Conservation (phyloP, 2,797 vertebrate species). For the Pristis pectinata region DNA sequence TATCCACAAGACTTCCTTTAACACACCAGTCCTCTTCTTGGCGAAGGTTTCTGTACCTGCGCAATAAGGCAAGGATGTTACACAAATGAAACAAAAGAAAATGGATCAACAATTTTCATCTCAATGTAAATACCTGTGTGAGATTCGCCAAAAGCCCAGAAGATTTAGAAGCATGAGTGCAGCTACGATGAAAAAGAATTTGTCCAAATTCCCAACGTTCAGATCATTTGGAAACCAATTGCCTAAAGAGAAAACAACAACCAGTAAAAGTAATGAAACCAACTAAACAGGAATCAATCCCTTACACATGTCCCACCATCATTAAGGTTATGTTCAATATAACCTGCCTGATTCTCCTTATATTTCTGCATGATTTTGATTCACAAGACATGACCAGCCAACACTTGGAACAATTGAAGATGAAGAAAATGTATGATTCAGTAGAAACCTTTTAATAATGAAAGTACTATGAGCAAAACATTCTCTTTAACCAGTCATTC, state of each 20-base stretch:
- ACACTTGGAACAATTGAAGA: not conserved
- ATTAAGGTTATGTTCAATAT: not conserved
- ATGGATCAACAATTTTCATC: not conserved
- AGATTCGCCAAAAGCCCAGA: conserved; percentile 73
- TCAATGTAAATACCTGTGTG: conserved; percentile 64
- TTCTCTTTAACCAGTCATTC: not conserved
- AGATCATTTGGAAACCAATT: conserved; percentile 79
- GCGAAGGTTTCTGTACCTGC: conserved; percentile 71
- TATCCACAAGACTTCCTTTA: conserved; percentile 63
- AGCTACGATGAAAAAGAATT: conserved; percentile 81
- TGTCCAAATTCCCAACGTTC: conserved; percentile 78
- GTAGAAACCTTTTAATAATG: conserved; percentile 11
- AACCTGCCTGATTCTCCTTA: not conserved
- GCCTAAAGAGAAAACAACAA: conserved; percentile 55
- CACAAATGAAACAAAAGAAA: not conserved
- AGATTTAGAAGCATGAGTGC: conserved; percentile 72
- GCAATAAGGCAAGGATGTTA: not conserved
- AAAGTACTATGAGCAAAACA: conserved; percentile 13
- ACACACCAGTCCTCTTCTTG: conserved; percentile 56
- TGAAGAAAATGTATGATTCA: not conserved
- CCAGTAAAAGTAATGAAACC: not conserved
- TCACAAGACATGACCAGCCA: not conserved
- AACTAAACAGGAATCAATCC: not conserved
- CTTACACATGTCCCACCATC: too few relatives aligned
- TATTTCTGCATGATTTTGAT: conserved; percentile 15